Evolutionary conservation across 35 echinoderm and acorn worm genomes (phyloP).

Genomic region (Diadema setosum): DNA sequence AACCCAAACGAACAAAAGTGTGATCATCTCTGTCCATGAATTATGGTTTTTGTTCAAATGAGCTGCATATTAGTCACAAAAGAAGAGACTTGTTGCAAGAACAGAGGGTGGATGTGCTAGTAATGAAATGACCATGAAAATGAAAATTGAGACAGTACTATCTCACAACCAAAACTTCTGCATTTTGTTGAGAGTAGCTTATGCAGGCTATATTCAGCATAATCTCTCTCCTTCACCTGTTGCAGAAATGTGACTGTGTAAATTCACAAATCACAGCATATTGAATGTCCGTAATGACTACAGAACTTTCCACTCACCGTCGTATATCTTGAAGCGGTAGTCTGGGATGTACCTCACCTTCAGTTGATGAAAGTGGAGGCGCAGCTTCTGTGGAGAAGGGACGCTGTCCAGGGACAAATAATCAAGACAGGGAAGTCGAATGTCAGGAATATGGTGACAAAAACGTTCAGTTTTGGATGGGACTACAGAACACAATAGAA

Average conservation of each 20-base stretch:
- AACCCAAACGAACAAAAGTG: background rate
- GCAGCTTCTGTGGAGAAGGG: background rate
- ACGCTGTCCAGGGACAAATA: background rate
- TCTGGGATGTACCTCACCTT: background rate
- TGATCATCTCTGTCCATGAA: background rate
- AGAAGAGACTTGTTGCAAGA: background rate
- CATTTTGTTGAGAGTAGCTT: background rate
- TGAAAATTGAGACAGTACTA: background rate
- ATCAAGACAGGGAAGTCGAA: background rate
- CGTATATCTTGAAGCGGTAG: background rate
- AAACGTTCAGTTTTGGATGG: no score
- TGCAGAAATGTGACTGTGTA: background rate
- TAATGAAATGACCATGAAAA: background rate
- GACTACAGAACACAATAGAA: no score
- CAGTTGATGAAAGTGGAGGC: background rate
- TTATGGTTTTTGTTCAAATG: background rate
- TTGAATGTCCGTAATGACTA: background rate
- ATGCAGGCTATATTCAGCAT: no score
- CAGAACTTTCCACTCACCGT: background rate
- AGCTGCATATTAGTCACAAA: background rate
- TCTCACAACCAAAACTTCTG: background rate
- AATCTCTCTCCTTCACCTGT: background rate
- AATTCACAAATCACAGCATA: background rate
- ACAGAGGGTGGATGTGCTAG: background rate
- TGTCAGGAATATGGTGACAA: no score